These are phyloP conservation scores for roundworm (Caenorhabditis elegans) DNA, from an alignment of 1,140 invertebrate genomes.

Conservation along the genomic window DNA sequence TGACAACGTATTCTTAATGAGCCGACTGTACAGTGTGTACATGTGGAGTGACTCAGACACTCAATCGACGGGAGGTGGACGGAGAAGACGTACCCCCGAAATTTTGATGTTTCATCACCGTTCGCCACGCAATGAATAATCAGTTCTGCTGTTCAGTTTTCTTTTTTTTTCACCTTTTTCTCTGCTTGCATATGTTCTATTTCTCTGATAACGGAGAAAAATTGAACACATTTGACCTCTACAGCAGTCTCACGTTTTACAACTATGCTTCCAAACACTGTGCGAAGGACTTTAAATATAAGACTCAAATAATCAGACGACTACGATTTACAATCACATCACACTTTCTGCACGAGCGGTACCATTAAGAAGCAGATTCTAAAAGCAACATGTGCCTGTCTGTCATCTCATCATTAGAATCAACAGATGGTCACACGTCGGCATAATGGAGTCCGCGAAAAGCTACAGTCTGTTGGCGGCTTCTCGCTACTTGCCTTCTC, in stretches of 20 bases:
- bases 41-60: too few species aligned
- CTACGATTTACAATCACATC: not conserved
- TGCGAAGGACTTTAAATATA: too few species aligned
- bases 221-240: not conserved
- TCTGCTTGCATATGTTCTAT: not conserved
- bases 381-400: constrained; percentile 14
- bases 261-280: not conserved
- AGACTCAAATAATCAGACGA: too few species aligned
- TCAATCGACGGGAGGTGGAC: too few species aligned
- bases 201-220: not conserved
- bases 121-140: not conserved
- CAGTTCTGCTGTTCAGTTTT: not conserved
- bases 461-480: not conserved
- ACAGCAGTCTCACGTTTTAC: not conserved
- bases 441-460: constrained; percentile 16
- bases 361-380: not conserved
- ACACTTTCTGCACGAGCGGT: constrained; percentile 11
- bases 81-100: too few species aligned
- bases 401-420: not conserved
- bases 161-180: not conserved
- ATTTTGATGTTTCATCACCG: not conserved
- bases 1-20: not conserved
- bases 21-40: too few species aligned
- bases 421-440: not conserved
- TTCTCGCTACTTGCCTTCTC: not conserved